Evolutionary conservation across 2,113 vertebrate species (phyloP).

Genomic region (Macquaria ambigua): DNA sequence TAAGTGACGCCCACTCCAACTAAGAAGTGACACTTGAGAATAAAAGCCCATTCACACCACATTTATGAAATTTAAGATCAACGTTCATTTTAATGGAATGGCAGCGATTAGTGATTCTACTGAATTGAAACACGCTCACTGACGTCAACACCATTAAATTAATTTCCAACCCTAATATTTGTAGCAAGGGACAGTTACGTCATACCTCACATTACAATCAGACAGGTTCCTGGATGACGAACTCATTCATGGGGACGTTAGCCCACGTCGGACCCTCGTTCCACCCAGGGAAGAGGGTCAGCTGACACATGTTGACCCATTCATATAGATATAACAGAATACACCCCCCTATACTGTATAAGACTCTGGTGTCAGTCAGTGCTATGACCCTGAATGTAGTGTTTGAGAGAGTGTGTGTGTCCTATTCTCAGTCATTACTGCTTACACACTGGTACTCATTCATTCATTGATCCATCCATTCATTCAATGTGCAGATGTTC

Average conservation of each 20-base stretch:
- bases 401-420: slow-evolving; percentile 4
- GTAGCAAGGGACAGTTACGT: background rate
- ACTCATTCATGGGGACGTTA: background rate
- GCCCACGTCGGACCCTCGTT: too few relatives aligned
- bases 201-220: background rate
- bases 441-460: slow-evolving; percentile 65
- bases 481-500: slow-evolving; percentile 55
- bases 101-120: background rate
- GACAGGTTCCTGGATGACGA: background rate
- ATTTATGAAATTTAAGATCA: background rate
- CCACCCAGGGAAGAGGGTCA: background rate
- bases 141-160: background rate
- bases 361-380: slow-evolving; percentile 67
- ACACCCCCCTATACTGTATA: background rate
- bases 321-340: slow-evolving; percentile 11
- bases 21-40: background rate
- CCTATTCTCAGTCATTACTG: slow-evolving; percentile 5
- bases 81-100: background rate
- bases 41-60: background rate
- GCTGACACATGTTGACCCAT: slow-evolving; percentile 21
- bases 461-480: slow-evolving; percentile 24
- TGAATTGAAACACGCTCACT: too few relatives aligned
- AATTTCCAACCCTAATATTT: background rate
- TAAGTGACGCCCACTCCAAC: background rate
- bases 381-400: slow-evolving; percentile 28